Evolutionary conservation across 2,113 vertebrate species (phyloP).

Genomic region (Spilogale gracilis): DNA sequence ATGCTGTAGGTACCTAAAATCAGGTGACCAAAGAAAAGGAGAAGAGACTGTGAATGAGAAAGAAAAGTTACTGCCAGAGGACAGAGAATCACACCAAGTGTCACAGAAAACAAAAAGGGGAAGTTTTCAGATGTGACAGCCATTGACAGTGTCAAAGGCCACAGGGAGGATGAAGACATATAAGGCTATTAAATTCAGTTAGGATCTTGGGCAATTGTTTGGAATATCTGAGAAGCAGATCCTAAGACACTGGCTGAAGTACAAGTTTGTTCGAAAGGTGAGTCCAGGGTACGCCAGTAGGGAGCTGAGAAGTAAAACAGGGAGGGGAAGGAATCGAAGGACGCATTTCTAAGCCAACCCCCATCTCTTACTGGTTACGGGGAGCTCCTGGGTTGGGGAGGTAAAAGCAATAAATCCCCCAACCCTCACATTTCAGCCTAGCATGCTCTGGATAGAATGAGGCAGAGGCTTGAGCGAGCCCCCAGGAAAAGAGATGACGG

Average conservation of each 20-base stretch:
- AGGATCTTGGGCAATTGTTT: no score
- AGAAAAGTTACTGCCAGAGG: not conserved
- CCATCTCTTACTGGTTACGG: not conserved
- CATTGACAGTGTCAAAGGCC: not conserved
- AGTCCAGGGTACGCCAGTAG: not conserved
- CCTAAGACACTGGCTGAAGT: not conserved
- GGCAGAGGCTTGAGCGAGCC: not conserved
- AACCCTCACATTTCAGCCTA: not conserved
- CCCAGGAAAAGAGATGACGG: not conserved
- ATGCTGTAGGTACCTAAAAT: not conserved
- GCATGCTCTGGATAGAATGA: not conserved
- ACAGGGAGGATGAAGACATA: not conserved
- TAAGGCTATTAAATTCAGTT: not conserved
- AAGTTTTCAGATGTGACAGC: not conserved
- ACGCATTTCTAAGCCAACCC: not conserved
- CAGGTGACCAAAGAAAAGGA: not conserved
- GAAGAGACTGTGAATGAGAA: not conserved
- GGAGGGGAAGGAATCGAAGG: not conserved
- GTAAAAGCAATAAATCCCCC: accelerated
- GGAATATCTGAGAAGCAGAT: not conserved
- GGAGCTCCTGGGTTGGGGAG: not conserved
- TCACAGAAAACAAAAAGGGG: not conserved
- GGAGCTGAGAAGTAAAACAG: not conserved
- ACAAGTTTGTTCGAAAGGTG: not conserved
- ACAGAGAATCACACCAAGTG: not conserved